Evolutionary conservation across 1,140 invertebrate species (phyloP).

Genomic region (Drosophila cardini): DNA sequence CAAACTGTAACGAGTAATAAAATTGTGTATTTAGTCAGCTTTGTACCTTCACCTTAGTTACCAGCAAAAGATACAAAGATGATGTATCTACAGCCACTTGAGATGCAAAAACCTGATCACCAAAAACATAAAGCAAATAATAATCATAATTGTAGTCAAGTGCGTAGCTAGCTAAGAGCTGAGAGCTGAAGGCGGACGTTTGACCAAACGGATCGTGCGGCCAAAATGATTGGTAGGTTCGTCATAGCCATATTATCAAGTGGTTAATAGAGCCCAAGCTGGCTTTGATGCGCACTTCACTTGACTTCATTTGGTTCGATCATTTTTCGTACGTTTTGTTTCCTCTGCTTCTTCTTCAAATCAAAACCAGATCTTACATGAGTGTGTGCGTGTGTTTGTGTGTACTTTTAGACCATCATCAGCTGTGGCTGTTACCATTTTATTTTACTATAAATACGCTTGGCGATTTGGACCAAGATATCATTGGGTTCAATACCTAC

Average conservation of each 20-base stretch:
- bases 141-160: conserved; percentile 51
- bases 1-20: conserved; percentile 9
- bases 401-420: conserved; percentile 10
- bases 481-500: conserved; percentile 80
- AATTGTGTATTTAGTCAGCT: background rate
- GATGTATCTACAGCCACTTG: conserved; percentile 42
- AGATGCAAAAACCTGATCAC: conserved; percentile 57
- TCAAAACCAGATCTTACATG: conserved; percentile 45
- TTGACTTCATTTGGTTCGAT: conserved; percentile 28
- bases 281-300: conserved; percentile 64
- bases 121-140: conserved; percentile 36
- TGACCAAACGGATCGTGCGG: conserved; percentile 17
- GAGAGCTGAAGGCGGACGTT: conserved; percentile 53
- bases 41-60: background rate
- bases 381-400: background rate
- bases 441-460: conserved; percentile 66
- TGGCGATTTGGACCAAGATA: conserved; percentile 51
- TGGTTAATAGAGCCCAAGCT: conserved; percentile 66
- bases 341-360: conserved; percentile 5
- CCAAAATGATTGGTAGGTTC: conserved; percentile 10
- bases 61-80: conserved; percentile 11
- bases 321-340: conserved; percentile 39
- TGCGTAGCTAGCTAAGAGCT: conserved; percentile 38
- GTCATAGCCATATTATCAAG: conserved; percentile 52
- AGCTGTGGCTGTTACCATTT: conserved; percentile 20